Evolutionary conservation across 1,140 invertebrate genomes (phyloP).

Genomic region (Ceratitis capitata): DNA sequence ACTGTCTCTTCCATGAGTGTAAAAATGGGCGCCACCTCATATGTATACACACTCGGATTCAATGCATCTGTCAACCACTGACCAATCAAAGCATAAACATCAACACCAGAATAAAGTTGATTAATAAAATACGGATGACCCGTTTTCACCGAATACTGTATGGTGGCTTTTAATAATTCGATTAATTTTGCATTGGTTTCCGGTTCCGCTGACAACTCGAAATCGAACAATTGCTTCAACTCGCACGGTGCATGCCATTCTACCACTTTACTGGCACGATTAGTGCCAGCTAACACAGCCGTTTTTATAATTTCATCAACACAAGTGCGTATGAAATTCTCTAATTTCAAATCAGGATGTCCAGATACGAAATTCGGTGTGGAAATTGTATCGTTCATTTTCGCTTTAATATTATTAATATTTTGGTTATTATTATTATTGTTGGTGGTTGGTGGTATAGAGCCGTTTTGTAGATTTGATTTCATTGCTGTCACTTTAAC

Average conservation of each 20-base stretch:
- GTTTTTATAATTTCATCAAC: slow-evolving; percentile 77
- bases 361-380: slow-evolving; percentile 43
- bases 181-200: slow-evolving; percentile 75
- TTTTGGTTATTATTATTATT: slow-evolving; percentile 12
- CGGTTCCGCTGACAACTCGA: slow-evolving; percentile 71
- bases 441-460: too few species aligned
- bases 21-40: slow-evolving; percentile 90
- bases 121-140: slow-evolving; percentile 89
- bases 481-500: not conserved
- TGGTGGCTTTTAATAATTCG: slow-evolving; percentile 73
- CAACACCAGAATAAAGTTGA: slow-evolving; percentile 85
- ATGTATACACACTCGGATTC: slow-evolving; percentile 90
- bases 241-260: slow-evolving; percentile 79
- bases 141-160: slow-evolving; percentile 86
- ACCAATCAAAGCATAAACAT: slow-evolving; percentile 84
- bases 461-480: not conserved
- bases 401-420: slow-evolving; percentile 7
- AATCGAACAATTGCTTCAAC: slow-evolving; percentile 73
- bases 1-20: slow-evolving; percentile 87
- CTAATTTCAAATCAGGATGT: slow-evolving; percentile 68
- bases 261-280: slow-evolving; percentile 75
- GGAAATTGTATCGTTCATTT: not conserved
- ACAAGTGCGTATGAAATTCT: slow-evolving; percentile 76
- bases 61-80: slow-evolving; percentile 88
- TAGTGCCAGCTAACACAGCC: slow-evolving; percentile 79